Base-by-base conservation (phyloP, 1,140 invertebrate genomes). In the Pachypeltis micranthus region DNA sequence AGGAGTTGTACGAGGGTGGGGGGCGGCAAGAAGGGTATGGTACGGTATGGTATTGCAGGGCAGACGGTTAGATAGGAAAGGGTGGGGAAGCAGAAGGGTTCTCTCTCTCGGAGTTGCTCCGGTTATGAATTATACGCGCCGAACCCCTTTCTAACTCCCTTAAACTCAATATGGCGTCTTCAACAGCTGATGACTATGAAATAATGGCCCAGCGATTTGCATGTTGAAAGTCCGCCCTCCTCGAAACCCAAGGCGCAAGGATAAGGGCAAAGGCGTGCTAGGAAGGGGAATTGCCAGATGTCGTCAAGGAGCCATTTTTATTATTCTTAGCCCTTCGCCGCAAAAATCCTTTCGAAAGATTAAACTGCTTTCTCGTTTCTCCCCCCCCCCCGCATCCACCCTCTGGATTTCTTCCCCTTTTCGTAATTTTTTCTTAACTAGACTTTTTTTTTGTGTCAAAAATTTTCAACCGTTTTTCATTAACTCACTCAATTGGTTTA, bases 101-200 rank as follows among this genome's bases (percentile, higher is more conserved):
- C 16, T 39, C n/a, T 21, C 2, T 3, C 3, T 26, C 14, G 28
- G 26, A 28, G 2, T 16, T 31, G 16, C 27, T 31, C 26, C n/a
- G n/a, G 62, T 57, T 63, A 58, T 63, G 55, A 63, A 56, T 56
- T 63, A 63, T 57, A 57, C 55, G 47, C 59, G 27, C 27, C 47
- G 47, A 10, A 51, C 26, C 26, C 56, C 31, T 57, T 34, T 27
- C 58, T 44, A 64, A 64, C 57, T 59, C 57, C 56, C 56, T 59
- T 59, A 64, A 65, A 65, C 59, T 62, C 64, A 65, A 62, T 65
- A 62, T 61, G 64, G 64, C 56, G 61, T 44, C 56, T 62, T 62
- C 61, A 65, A 65, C 64, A 65, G 64, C 64, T 65, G 64, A 65
- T 65, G 64, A 65, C 64, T 65, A 65, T 65, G 64, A 65, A 65